Percentiles rank a stretch among this genome's conserved stretches.
Evolutionary conservation across 1,140 invertebrate species (phyloP).

Genomic region (Camponotus pennsylvanicus): DNA sequence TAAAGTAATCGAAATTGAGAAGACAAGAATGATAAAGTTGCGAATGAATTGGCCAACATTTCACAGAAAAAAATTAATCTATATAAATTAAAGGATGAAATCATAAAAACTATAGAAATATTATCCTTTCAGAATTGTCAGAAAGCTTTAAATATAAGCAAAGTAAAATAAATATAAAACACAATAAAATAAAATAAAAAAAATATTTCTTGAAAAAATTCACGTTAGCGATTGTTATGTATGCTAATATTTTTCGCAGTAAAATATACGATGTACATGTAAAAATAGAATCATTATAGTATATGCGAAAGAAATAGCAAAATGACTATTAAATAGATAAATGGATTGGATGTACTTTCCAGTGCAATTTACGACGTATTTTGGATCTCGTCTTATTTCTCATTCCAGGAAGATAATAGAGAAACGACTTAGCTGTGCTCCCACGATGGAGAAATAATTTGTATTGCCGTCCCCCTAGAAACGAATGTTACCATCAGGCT

Average conservation of each 20-base stretch:
- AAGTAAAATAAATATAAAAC: slow-evolving; percentile 1
- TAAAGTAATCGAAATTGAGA: not conserved
- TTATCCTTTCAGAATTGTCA: not conserved
- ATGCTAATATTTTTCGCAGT: not conserved
- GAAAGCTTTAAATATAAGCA: not conserved
- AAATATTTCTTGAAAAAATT: not conserved
- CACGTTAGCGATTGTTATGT: not conserved
- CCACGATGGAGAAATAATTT: slow-evolving; percentile 60
- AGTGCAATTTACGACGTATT: slow-evolving; percentile 1
- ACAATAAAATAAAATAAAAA: not conserved
- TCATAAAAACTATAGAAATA: not conserved
- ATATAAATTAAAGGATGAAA: not conserved
- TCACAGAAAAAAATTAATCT: not conserved
- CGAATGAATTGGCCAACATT: slow-evolving; percentile 32
- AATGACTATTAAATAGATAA: not conserved
- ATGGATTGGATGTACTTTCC: not conserved
- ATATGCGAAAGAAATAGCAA: not conserved
- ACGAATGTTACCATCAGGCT: slow-evolving; percentile 51
- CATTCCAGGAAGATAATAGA: not conserved
- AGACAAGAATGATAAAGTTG: slow-evolving; percentile 3
- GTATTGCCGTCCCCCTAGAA: slow-evolving; percentile 14
- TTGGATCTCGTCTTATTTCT: not conserved
- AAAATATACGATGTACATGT: not conserved
- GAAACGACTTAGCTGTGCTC: not conserved
- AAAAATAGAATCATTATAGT: not conserved